Base-by-base conservation (phyloP, 2,113 vertebrate species). In the Chrysochloris asiatica region DNA sequence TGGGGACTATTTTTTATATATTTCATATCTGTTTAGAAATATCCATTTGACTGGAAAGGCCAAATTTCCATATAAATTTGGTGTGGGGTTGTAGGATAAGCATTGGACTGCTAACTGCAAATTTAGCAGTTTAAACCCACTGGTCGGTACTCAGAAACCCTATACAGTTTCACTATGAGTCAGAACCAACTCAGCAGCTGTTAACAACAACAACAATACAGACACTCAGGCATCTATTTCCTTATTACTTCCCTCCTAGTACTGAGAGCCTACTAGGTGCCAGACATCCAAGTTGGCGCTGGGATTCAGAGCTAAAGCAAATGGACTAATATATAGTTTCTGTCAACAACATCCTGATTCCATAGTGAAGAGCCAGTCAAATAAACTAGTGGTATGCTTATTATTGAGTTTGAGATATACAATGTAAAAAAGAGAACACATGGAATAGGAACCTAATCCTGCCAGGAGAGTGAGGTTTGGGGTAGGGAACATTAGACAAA, bases 11-110 rank as follows among this genome's bases (percentile, higher is more conserved):
- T 95, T n/a, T 94, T 90, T 61, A 69, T 13, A 73, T 81, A 77
- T 79, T 63, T 89, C 14, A 73, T 81, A 77, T 75, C 61, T 89
- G 61, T 87, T 93, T 84, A 95, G 81, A 94, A 94, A 92, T 75
- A 90, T 38, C 48, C 63, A 87, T 59, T 94, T 90, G 81, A 82
- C 87, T 67, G 43, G 21, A 92, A 88, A 92, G 69, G 12, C 17
- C 52, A 54, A 54, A 54, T 54, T 54, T 13, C 21, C 52, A n/a
- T n/a, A n/a, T n/a, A n/a, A n/a, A n/a, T n/a, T n/a, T n/a, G n/a
- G n/a, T n/a, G n/a, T n/a, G n/a, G n/a, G n/a, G n/a, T n/a, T n/a
- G n/a, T n/a, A n/a, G n/a, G n/a, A n/a, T n/a, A n/a, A n/a, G n/a
- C n/a, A n/a, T n/a, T n/a, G n/a, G n/a, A n/a, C n/a, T n/a, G n/a